A percentile compares a stretch with the other conserved stretches of the same genome.
Evolutionary conservation across 2,113 vertebrate species (phyloP).

Genomic region (Corapipo altera): DNA sequence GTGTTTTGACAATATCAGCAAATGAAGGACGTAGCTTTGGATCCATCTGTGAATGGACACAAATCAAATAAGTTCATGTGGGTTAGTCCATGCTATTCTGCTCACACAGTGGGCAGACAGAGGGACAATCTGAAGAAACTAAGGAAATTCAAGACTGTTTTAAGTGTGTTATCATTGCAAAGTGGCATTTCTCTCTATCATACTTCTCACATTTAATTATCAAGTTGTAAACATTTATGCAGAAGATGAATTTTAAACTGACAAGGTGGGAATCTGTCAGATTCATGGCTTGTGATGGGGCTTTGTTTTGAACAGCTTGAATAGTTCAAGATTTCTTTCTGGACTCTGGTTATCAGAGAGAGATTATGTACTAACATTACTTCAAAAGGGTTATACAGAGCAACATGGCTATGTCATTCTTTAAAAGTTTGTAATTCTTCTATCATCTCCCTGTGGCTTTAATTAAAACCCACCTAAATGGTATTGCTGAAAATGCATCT

Average conservation of each 20-base stretch:
- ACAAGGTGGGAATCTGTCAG: background rate
- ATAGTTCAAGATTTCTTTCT: background rate
- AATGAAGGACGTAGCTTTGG: conserved; percentile 93
- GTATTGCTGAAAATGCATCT: background rate
- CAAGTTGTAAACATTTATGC: background rate
- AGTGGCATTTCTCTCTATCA: background rate
- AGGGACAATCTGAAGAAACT: background rate
- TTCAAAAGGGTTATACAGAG: background rate
- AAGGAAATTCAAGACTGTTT: background rate
- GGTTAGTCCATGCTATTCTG: background rate
- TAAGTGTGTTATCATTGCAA: background rate
- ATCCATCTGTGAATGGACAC: conserved; percentile 84
- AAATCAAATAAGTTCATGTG: background rate
- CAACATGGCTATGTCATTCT: background rate
- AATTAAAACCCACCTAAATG: background rate
- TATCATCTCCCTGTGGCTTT: background rate
- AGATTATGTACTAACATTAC: background rate
- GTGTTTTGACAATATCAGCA: conserved; percentile 82
- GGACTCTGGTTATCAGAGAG: background rate
- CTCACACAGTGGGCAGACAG: background rate
- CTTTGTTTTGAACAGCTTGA: background rate
- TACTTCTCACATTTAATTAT: background rate
- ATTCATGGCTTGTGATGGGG: background rate
- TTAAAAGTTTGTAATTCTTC: background rate
- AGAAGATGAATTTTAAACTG: background rate